phyloP scores from a whole-genome alignment of 2,888 invertebrate species.

The Perizoma flavofasciatum region DNA sequence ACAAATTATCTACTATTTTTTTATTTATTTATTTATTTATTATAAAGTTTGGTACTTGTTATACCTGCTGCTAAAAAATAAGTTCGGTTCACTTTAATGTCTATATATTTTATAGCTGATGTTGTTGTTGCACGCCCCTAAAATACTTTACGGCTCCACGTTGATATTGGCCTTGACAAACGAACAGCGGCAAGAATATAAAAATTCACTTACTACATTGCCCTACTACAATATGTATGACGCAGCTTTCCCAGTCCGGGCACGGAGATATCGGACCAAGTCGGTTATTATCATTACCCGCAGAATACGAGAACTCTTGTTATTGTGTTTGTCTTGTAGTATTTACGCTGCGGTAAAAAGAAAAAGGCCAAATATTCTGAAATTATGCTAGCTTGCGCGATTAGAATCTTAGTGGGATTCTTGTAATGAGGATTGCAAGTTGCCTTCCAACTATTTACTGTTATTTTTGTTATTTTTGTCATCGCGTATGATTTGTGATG shows the following conservation, averaged over 20 bases:
- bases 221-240: conserved; percentile 49
- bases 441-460: not conserved
- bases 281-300: conserved; percentile 47
- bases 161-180: conserved; percentile 27
- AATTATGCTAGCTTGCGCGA: conserved; percentile 13
- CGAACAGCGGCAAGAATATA: conserved; percentile 36
- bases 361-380: conserved; percentile 20
- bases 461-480: not conserved
- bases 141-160: conserved; percentile 27
- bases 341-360: conserved; percentile 36
- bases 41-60: no score
- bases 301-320: conserved; percentile 38
- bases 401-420: conserved; percentile 1
- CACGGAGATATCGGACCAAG: conserved; percentile 44
- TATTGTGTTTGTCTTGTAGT: conserved; percentile 45
- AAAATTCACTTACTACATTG: conserved; percentile 45
- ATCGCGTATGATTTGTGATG: conserved; percentile 1
- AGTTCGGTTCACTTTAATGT: no score
- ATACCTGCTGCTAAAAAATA: no score
- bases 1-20: no score
- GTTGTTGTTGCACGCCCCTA: not conserved
- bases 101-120: no score
- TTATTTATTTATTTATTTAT: no score
- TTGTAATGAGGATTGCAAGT: conserved; percentile 7
- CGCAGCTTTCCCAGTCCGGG: conserved; percentile 41